Evolutionary conservation across 2,888 invertebrate genomes (phyloP).

Genomic region (Lydus trimaculatus): DNA sequence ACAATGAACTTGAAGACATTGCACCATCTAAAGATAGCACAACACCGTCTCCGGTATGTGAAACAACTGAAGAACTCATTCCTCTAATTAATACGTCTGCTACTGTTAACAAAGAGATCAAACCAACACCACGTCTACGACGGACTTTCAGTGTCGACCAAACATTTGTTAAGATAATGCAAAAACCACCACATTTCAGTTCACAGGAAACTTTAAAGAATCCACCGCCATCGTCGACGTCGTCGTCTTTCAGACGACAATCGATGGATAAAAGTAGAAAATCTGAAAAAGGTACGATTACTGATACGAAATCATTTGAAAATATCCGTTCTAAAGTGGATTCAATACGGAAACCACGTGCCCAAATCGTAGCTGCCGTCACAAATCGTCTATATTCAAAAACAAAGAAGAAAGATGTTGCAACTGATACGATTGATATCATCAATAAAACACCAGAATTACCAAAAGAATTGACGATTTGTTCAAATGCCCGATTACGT

Average conservation of each 20-base stretch:
- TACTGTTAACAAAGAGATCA: constrained; percentile 37
- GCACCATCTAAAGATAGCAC: constrained; percentile 50
- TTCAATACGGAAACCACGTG: constrained; percentile 61
- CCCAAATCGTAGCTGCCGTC: constrained; percentile 75
- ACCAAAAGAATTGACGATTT: constrained; percentile 64
- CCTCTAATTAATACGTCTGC: constrained; percentile 54
- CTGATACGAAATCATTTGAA: constrained; percentile 38
- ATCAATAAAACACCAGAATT: constrained; percentile 32
- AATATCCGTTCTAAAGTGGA: constrained; percentile 49
- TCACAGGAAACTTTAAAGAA: constrained; percentile 42
- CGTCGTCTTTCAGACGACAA: constrained; percentile 42
- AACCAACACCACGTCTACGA: constrained; percentile 42
- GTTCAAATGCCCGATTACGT: constrained; percentile 66
- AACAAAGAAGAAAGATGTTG: constrained; percentile 63
- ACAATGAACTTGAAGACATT: constrained; percentile 14
- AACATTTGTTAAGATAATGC: constrained; percentile 39
- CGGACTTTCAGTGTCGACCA: constrained; percentile 52
- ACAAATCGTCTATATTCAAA: constrained; percentile 73
- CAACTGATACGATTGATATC: constrained; percentile 53
- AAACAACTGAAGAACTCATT: constrained; percentile 48
- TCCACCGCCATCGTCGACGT: too few species aligned
- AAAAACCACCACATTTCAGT: constrained; percentile 41
- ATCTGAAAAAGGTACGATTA: constrained; percentile 42
- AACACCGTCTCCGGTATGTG: background rate
- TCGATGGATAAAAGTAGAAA: constrained; percentile 46